Conservation (phyloP, 2,113 vertebrate species). For the Pleuronectes platessa region DNA sequence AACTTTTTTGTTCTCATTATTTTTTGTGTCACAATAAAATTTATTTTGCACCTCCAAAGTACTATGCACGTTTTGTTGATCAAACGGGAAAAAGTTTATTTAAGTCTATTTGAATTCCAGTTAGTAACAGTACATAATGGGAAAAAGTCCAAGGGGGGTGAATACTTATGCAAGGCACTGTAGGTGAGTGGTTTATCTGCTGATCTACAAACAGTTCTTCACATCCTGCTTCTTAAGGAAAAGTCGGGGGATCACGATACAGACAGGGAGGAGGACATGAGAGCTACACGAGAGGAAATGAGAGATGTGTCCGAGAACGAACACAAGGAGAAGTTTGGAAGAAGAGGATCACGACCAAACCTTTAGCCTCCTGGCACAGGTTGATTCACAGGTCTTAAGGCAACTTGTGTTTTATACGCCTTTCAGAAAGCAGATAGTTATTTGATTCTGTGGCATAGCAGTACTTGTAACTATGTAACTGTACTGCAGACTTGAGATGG, state of each 20-base stretch:
- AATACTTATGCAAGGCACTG: no score
- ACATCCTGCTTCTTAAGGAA: slow-evolving; percentile 14
- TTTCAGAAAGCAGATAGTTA: not conserved
- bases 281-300: slow-evolving; percentile 33
- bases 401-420: slow-evolving; percentile 3
- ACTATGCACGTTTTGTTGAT: no score
- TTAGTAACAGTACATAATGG: no score
- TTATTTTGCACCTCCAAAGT: no score
- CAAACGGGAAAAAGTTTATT: no score
- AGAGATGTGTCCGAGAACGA: not conserved
- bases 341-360: not conserved
- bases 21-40: no score
- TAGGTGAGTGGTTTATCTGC: not conserved
- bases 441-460: no score
- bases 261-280: slow-evolving; percentile 1
- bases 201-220: slow-evolving; percentile 24
- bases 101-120: no score
- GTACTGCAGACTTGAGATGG: not conserved
- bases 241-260: not conserved
- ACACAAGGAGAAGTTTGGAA: slow-evolving; percentile 8
- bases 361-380: not conserved
- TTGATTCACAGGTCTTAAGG: slow-evolving; percentile 23
- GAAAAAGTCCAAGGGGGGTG: no score
- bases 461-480: no score
- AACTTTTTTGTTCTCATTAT: no score